Base-by-base conservation (phyloP, 2,113 vertebrate genomes). In the Psophia crepitans region DNA sequence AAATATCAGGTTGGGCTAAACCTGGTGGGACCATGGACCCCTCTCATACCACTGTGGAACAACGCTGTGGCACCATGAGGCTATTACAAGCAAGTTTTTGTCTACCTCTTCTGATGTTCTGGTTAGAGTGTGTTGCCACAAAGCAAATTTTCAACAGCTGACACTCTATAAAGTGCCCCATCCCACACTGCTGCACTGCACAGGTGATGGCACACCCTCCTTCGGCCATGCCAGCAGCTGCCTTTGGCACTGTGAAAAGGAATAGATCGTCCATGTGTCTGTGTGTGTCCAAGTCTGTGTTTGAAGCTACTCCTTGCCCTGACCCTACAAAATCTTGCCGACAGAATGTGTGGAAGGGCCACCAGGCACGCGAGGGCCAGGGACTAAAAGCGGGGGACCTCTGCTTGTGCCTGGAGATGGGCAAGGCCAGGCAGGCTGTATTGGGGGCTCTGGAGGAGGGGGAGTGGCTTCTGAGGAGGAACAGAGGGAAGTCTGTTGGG, bases 381-480 rank as follows among this genome's bases (percentile, higher is more conserved):
- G 71, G 65, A 84, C 33, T 87, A 51, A 83, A 92, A 83, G 35
- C 37, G 89, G 21, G 30, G 35, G 60, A 63, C 19, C 49, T 84
- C 78, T 90, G 68, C 80, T 54, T 76, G 41, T 56, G 84, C 37
- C 41, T 43, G 86, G 89, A 93, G 57, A 53, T 57, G 78, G 76
- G 74, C 85, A 96, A 91, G 82, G 81, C 58, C 70, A 82, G 79
- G 61, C 83, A 97, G 89, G 90, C 94, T 81, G 53, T 79, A 65
- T 90, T 27, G 32, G 76, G 83, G 86, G 90, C 74, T 93, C 69
- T 57, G 3, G 33, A 93, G 66, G 9, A 73, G 24, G 17, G 27
- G 58, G 58, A 74, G 41, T 3, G 0, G 24, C 16, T 86, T 32
- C 61, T 51, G 48, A 51, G 51, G 43, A 43, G 43, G 39, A 48